phyloP scores from a whole-genome alignment of 2,888 invertebrate species.

The Stomorhina lunata region DNA sequence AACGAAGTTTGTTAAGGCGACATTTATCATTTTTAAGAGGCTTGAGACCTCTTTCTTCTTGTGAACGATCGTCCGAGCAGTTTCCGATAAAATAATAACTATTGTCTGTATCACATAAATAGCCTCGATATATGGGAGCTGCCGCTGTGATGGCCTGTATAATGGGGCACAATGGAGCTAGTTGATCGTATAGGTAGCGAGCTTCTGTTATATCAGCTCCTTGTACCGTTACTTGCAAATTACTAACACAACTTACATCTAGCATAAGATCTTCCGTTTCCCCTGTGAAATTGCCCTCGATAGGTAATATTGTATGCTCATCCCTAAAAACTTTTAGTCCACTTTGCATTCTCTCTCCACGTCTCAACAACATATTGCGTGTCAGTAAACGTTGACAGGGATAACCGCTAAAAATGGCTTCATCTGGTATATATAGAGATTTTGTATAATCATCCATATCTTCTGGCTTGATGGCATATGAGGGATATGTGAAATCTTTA shows the following conservation, averaged over 20 bases:
- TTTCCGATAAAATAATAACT: conserved; percentile 36
- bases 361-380: conserved; percentile 92
- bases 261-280: conserved; percentile 96
- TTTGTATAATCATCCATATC: conserved; percentile 88
- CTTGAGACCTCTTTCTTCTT: conserved; percentile 92
- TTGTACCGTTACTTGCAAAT: conserved; percentile 94
- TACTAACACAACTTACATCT: conserved; percentile 99
- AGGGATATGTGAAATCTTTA: conserved; percentile 92
- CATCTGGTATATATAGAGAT: conserved; percentile 96
- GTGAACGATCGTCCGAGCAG: conserved; percentile 95
- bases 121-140: conserved; percentile 96
- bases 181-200: conserved; percentile 96
- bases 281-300: conserved; percentile 89
- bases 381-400: conserved; percentile 96
- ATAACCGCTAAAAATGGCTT: conserved; percentile 96
- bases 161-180: conserved; percentile 97
- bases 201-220: conserved; percentile 98
- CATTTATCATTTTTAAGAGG: conserved; percentile 88
- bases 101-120: conserved; percentile 86
- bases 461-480: conserved; percentile 83
- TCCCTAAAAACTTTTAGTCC: conserved; percentile 98
- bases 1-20: conserved; percentile 95
- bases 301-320: conserved; percentile 90
- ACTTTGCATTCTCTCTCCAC: conserved; percentile 97
- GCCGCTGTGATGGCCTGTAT: conserved; percentile 98